Evolutionary conservation across 2,888 invertebrate species (phyloP), one percentile per base, ranked within the genome.

Genomic region (Lepeophtheirus nordmannii): DNA sequence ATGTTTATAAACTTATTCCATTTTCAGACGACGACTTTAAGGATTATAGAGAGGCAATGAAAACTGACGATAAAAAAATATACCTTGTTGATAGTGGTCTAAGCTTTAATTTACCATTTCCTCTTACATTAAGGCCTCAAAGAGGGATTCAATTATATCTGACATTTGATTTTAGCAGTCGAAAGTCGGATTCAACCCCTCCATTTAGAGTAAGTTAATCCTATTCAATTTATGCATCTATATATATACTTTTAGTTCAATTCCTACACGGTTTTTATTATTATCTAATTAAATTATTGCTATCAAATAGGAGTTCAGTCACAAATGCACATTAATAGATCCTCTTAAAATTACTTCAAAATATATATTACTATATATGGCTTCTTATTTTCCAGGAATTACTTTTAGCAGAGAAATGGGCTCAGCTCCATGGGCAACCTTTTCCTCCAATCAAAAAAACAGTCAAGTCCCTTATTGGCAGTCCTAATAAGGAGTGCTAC

Each of bases 61-160:
- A 75, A 10, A 75, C 76, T 20, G 72, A 72, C 38, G 73, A 73
- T 17, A 76, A 77, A 69, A 75, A 75, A 64, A 70, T 77, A 58
- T 77, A 75, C 71, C 72, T 78, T 70, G 78, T 77, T 3, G 78
- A 78, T 70, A 75, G 76, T 39, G 78, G 78, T 0, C 71, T 78
- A 61, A 76, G 76, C 10, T 77, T 77, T 71, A 78, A 78, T 72
- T 74, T 76, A 7, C 78, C 78, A 1, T 78, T 73, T 70, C 78
- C 78, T 0, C 71, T 76, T 7, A 72, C 77, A 10, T 71, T 78
- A 30, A 70, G 78, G 57, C 76, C 77, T 1, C 77, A 77, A 71
- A 70, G 78, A 62, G 73, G 71, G n/a, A 75, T 77, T 10, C 75
- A 77, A 68, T 70, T 78, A 59, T 76, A 76, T 65, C 69, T 78